Evolutionary conservation across 2,797 vertebrate genomes (phyloP).

Genomic region (Pseudochirops corinnae): DNA sequence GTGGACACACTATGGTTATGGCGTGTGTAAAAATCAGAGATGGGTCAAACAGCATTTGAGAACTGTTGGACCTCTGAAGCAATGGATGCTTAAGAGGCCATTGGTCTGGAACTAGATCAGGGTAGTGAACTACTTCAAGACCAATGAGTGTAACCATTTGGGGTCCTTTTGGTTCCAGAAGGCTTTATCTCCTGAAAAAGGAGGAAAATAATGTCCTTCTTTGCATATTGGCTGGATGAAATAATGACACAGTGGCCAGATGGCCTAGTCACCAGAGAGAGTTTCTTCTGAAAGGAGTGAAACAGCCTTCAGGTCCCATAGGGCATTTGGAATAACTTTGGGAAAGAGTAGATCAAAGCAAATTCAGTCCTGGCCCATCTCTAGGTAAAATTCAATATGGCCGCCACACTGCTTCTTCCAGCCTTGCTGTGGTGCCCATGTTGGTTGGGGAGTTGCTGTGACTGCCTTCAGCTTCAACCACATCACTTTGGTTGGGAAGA

Average conservation of each 20-base stretch:
- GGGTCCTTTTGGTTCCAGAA: conserved; percentile 41
- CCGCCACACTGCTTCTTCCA: conserved; percentile 96
- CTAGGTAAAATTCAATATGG: conserved; percentile 86
- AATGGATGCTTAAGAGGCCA: conserved; percentile 22
- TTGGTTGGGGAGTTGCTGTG: conserved; percentile 97
- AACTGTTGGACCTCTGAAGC: conserved; percentile 66
- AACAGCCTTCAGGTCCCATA: not conserved
- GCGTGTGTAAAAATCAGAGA: conserved; percentile 73
- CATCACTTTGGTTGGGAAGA: conserved; percentile 94
- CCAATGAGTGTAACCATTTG: not conserved
- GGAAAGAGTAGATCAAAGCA: conserved; percentile 61
- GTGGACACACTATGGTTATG: conserved; percentile 71
- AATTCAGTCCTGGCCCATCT: conserved; percentile 11
- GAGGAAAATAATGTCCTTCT: not conserved
- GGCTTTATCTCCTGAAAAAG: conserved; percentile 3
- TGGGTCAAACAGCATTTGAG: conserved; percentile 66
- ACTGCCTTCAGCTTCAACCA: conserved; percentile 93
- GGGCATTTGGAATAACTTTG: conserved; percentile 39
- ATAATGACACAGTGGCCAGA: not conserved
- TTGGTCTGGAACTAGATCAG: conserved; percentile 37
- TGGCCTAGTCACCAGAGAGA: conserved; percentile 14
- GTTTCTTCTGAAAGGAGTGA: conserved; percentile 61
- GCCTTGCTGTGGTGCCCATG: conserved; percentile 90
- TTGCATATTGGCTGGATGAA: conserved; percentile 20
- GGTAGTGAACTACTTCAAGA: not conserved